Evolutionary conservation across 2,797 vertebrate species (phyloP), one percentile per base, ranked within the genome.

Genomic region (Microhierax caerulescens): DNA sequence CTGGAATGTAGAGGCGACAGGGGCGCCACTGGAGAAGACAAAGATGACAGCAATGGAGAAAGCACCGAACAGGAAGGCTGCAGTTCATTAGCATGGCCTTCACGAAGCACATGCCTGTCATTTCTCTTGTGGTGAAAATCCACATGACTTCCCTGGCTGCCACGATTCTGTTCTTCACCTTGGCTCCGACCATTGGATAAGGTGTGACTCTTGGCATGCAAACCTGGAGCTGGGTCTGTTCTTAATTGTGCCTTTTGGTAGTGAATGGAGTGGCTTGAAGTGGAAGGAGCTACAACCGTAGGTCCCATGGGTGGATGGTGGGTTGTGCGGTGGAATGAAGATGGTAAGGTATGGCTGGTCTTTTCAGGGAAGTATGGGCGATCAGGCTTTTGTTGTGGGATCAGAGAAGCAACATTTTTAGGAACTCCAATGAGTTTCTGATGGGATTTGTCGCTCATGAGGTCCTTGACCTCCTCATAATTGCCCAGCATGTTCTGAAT

Each of bases 401-500:
- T 94, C 93, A 91, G 85, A 85, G 98, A 53, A 92, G 96, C 69
- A 27, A 97, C 77, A 16, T 97, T 98, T 30, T 77, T 93, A 10
- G 98, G 95, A 90, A 97, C 82, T 81, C 97, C 98, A 56, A 98
- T 93, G 53, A 95, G 90, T 89, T 95, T 97, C 88, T 98, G 92
- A 75, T 98, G 96, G 51, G 97, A 97, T 93, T 97, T 97, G 93
- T 98, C 98, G 79, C 91, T 97, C 48, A 98, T 97, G 47, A 98
- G 86, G 41, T 98, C 98, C 93, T 98, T 98, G 96, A 99, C 98
- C 94, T 99, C 99, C 97, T 99, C 99, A 13, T 99, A 99, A 97
- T 98, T 98, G 75, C 99, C 99, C 97, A 99, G 97, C 99, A 99
- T 99, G 95, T 96, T 99, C 97, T 99, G 99, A 97, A 99, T 98